phyloP scores from a whole-genome alignment of 2,888 invertebrate species.

The Ganaspis brasiliensis region DNA sequence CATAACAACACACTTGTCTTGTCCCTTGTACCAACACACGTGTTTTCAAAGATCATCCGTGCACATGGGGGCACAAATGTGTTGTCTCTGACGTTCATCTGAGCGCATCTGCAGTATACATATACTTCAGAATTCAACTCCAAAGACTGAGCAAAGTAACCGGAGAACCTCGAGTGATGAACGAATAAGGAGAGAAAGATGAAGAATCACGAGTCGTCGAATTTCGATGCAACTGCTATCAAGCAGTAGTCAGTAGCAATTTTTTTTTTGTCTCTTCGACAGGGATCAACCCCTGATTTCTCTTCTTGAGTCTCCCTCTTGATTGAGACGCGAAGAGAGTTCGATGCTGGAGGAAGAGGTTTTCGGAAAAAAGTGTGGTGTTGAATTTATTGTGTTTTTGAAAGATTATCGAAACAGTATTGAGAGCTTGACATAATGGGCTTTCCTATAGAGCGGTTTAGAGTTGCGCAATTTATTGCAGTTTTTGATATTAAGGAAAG shows the following conservation, averaged over 20 bases:
- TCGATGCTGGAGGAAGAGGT: slow-evolving; percentile 35
- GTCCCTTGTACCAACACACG: not conserved
- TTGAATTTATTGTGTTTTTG: slow-evolving; percentile 32
- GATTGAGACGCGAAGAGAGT: slow-evolving; percentile 36
- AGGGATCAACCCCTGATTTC: slow-evolving; percentile 26
- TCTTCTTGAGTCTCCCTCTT: slow-evolving; percentile 17
- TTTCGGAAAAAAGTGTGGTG: not conserved
- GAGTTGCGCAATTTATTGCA: not conserved
- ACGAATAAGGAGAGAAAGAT: slow-evolving; percentile 9
- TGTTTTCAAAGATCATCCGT: not conserved
- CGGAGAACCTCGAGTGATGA: slow-evolving; percentile 23
- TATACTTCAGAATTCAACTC: slow-evolving; percentile 27
- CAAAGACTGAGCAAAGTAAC: slow-evolving; percentile 3
- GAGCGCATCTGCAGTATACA: slow-evolving; percentile 10
- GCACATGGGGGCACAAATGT: not conserved
- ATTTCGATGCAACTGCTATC: slow-evolving; percentile 23
- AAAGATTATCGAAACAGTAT: slow-evolving; percentile 19
- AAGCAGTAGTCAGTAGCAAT: not conserved
- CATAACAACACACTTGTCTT: not conserved
- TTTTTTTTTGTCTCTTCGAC: slow-evolving; percentile 5
- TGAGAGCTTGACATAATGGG: slow-evolving; percentile 17
- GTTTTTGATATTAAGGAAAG: not conserved
- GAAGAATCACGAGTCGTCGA: slow-evolving; percentile 17
- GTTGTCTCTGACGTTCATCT: slow-evolving; percentile 15
- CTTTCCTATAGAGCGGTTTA: slow-evolving; percentile 8